Conservation (phyloP, 2,797 vertebrate genomes). For the Gila robusta region DNA sequence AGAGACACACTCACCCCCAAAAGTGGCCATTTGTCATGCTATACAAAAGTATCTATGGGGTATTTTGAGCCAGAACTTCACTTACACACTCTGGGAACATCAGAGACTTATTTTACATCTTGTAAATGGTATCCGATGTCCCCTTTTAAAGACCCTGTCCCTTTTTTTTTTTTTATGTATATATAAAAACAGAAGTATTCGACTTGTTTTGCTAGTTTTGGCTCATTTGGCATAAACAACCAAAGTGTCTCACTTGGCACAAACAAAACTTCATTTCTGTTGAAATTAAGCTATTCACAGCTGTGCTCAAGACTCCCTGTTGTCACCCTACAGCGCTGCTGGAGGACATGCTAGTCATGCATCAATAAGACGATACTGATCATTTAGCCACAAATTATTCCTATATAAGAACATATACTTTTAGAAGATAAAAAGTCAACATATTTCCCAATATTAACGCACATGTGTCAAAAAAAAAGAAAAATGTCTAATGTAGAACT, state of each 20-base stretch:
- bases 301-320: conserved; percentile 37
- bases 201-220: conserved; percentile 35
- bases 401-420: not conserved
- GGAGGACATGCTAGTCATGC: conserved; percentile 19
- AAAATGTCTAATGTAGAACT: not conserved
- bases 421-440: not conserved
- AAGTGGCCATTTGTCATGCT: too few relatives aligned
- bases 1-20: too few relatives aligned
- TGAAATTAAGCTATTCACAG: conserved; percentile 8
- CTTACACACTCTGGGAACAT: too few relatives aligned
- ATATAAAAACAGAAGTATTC: not conserved
- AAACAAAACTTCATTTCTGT: conserved; percentile 11
- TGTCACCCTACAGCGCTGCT: conserved; percentile 22
- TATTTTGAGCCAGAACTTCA: too few relatives aligned
- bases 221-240: conserved; percentile 42
- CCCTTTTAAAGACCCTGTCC: too few relatives aligned
- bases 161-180: too few relatives aligned
- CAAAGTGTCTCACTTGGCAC: conserved; percentile 26
- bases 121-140: too few relatives aligned
- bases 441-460: not conserved
- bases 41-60: too few relatives aligned
- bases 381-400: conserved; percentile 27
- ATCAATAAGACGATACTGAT: conserved; percentile 27
- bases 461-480: not conserved
- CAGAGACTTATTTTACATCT: too few relatives aligned